phyloP scores from a whole-genome alignment of 2,888 invertebrate genomes.

The Suillia variegata region DNA sequence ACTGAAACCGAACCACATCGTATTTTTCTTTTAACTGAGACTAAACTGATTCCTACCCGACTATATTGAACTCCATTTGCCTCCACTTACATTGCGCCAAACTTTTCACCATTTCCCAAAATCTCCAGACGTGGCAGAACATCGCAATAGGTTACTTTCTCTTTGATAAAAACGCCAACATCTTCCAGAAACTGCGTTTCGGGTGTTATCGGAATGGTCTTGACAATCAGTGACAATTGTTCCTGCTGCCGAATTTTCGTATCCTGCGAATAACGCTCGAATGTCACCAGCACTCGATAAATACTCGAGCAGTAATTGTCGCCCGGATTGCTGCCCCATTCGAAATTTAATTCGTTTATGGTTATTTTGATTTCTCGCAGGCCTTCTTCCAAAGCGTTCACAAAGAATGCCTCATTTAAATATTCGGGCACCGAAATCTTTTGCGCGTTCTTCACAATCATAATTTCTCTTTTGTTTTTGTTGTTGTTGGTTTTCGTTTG shows the following conservation, averaged over 20 bases:
- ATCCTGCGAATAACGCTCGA: slow-evolving; percentile 26
- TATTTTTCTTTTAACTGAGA: no score
- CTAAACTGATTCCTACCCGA: no score
- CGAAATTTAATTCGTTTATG: slow-evolving; percentile 41
- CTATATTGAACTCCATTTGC: no score
- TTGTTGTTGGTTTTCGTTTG: no score
- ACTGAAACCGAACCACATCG: no score
- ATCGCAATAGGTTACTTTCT: slow-evolving; percentile 57
- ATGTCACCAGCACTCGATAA: slow-evolving; percentile 44
- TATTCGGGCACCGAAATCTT: slow-evolving; percentile 46
- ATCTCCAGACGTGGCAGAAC: slow-evolving; percentile 60
- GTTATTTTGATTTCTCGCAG: slow-evolving; percentile 38
- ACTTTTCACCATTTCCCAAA: slow-evolving; percentile 45
- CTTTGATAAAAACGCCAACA: slow-evolving; percentile 60
- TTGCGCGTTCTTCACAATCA: slow-evolving; percentile 38
- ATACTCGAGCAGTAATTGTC: slow-evolving; percentile 57
- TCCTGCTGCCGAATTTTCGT: slow-evolving; percentile 28
- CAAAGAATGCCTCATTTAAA: slow-evolving; percentile 45
- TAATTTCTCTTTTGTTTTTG: no score
- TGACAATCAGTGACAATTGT: slow-evolving; percentile 48
- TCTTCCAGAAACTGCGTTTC: slow-evolving; percentile 55
- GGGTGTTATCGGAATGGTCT: slow-evolving; percentile 49
- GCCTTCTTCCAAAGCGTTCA: slow-evolving; percentile 49
- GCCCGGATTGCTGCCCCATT: slow-evolving; percentile 52
- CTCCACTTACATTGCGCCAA: slow-evolving; percentile 48